These are phyloP conservation scores for Rhinophrynus dorsalis DNA, from an alignment of 2,797 vertebrate genomes.

Conservation along the genomic window DNA sequence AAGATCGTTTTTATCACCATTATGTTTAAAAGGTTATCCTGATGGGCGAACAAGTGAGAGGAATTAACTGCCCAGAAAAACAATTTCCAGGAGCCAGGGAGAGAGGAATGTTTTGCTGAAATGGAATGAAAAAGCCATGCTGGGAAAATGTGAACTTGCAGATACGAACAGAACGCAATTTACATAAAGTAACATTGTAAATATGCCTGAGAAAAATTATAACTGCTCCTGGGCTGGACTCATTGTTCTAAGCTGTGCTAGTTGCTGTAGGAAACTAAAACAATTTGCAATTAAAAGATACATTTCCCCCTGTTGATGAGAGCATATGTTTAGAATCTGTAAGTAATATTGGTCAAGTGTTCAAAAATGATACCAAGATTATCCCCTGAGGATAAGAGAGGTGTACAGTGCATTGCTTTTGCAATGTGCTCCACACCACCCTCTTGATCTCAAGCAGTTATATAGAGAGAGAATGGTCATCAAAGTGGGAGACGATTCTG, in stretches of 20 bases:
- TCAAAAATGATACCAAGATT: not conserved
- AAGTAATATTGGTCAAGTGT: conserved; percentile 17
- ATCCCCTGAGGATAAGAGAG: too few relatives aligned
- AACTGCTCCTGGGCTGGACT: conserved; percentile 14
- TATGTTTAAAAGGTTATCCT: conserved; percentile 44
- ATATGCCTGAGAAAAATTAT: conserved; percentile 26
- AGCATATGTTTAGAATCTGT: not conserved
- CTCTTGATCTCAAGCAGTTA: too few relatives aligned
- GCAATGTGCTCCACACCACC: too few relatives aligned
- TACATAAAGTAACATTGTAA: conserved; percentile 39
- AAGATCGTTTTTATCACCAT: conserved; percentile 38
- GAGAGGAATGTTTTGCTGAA: conserved; percentile 33
- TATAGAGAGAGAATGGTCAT: too few relatives aligned
- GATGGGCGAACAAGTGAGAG: conserved; percentile 40
- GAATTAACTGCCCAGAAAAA: conserved; percentile 45
- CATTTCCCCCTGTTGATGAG: not conserved
- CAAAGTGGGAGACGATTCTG: too few relatives aligned
- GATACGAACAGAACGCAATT: conserved; percentile 31
- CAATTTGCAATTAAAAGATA: conserved; percentile 14
- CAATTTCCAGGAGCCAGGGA: conserved; percentile 36
- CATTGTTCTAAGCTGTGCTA: not conserved
- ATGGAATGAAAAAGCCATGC: conserved; percentile 34
- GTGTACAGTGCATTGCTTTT: too few relatives aligned
- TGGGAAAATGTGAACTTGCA: conserved; percentile 40
- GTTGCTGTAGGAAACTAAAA: conserved; percentile 5